Base-by-base conservation (phyloP, 2,888 invertebrate genomes). In the Chironomus tentans region DNA sequence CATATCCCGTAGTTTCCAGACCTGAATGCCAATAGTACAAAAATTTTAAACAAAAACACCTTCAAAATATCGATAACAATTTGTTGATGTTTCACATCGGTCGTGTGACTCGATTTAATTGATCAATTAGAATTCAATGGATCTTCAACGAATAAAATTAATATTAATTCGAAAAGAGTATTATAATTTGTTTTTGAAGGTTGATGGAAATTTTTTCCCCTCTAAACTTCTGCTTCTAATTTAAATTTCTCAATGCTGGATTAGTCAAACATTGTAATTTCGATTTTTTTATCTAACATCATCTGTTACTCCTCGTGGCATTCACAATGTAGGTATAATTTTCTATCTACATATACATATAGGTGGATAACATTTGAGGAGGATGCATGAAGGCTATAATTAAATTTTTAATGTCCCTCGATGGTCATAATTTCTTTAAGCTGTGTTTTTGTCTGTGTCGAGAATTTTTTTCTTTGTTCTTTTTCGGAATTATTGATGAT, bases 401-500 rank as follows among this genome's bases (percentile, higher is more conserved):
- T 73, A 73, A 71, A 73, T 73, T 73, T 71, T 73, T 73, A 73
- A 73, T 73, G 72, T 73, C 72, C 28, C 62, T 62, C 50, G 50
- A 71, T 24, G 56, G 71, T 50, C 71, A 71, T 71, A 50, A 71
- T 73, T 65, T 24, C 24, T 65, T 65, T 21, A 15, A n/a, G 15
- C 56, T 13, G 15, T n/a, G 18, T 56, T 65, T 65, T 65, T 65
- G 21, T 56, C 18, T 56, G n/a, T 6, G 56, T n/a, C 18, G 56
- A 56, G 56, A 22, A 24, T 65, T 65, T 21, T 10, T 65, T 65
- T 10, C 18, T 56, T 56, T 56, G 56, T 56, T 56, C 56, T 56
- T 56, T 56, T 56, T 38, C 38, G 38, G 38, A 38, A 38, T 38
- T 38, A 38, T 38, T 38, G 38, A 38, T 38, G 38, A 38, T 38